Evolutionary conservation across 1,140 invertebrate species (phyloP).

Genomic region (Drosophila yakuba): DNA sequence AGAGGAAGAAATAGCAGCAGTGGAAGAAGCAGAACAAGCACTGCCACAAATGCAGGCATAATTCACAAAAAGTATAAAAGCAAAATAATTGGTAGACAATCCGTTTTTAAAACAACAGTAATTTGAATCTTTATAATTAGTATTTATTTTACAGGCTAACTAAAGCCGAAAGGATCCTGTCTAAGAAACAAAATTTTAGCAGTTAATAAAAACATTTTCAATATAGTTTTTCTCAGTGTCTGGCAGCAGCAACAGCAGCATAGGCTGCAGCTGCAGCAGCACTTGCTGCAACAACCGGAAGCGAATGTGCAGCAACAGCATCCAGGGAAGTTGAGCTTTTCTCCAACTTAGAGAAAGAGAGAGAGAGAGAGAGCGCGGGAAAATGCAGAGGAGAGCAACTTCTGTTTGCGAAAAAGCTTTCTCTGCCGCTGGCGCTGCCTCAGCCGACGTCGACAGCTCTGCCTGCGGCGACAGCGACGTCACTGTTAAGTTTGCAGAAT

Average conservation of each 20-base stretch:
- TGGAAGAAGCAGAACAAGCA: constrained; percentile 10
- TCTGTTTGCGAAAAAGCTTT: constrained; percentile 22
- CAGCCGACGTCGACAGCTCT: background rate
- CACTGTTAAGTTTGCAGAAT: constrained; percentile 54
- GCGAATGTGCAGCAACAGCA: constrained; percentile 56
- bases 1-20: constrained; percentile 20
- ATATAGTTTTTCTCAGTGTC: background rate
- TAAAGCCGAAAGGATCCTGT: no score
- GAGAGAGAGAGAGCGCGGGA: constrained; percentile 1
- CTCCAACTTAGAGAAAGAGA: background rate
- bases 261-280: constrained; percentile 28
- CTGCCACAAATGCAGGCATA: background rate
- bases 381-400: constrained; percentile 1
- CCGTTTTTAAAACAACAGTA: no score
- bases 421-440: background rate
- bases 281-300: constrained; percentile 67
- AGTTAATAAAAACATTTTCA: no score
- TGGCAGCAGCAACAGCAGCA: constrained; percentile 12
- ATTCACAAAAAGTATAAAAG: background rate
- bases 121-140: background rate
- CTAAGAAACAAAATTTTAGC: no score
- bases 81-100: no score
- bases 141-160: no score
- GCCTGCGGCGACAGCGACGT: constrained; percentile 8
- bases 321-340: constrained; percentile 35